These are phyloP conservation scores for Mobula hypostoma DNA, from an alignment of 2,113 vertebrate genomes.

Conservation along the genomic window DNA sequence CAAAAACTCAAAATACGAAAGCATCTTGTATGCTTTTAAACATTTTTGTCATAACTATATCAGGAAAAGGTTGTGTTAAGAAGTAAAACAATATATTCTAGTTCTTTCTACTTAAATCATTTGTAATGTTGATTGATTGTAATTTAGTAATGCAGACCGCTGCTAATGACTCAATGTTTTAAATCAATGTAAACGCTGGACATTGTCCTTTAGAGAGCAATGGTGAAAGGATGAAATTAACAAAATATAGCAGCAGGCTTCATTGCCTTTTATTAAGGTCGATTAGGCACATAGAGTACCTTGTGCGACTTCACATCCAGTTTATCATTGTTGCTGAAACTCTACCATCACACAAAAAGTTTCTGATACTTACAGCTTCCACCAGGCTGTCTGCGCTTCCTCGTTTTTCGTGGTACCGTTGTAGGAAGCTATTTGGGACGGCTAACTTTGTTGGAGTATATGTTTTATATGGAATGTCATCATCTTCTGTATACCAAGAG, in stretches of 20 bases:
- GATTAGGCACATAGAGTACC: not conserved
- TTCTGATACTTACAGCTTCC: constrained; percentile 78
- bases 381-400: constrained; percentile 92
- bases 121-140: not conserved
- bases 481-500: constrained; percentile 95
- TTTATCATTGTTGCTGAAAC: not conserved
- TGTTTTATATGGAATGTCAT: constrained; percentile 74
- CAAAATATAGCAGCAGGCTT: too few species aligned
- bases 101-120: not conserved
- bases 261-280: too few species aligned
- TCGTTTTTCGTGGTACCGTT: constrained; percentile 90
- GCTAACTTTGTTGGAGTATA: constrained; percentile 84
- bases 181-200: too few species aligned
- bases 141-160: not conserved
- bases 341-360: not conserved
- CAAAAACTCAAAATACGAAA: not conserved
- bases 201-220: not conserved
- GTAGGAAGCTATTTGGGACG: constrained; percentile 78
- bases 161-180: not conserved
- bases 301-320: not conserved
- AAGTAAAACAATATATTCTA: not conserved
- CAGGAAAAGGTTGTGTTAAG: not conserved
- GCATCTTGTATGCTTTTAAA: not conserved
- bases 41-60: not conserved
- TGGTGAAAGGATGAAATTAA: not conserved